Conservation (phyloP, 2,888 invertebrate species). For the Caenorhabditis afra region DNA sequence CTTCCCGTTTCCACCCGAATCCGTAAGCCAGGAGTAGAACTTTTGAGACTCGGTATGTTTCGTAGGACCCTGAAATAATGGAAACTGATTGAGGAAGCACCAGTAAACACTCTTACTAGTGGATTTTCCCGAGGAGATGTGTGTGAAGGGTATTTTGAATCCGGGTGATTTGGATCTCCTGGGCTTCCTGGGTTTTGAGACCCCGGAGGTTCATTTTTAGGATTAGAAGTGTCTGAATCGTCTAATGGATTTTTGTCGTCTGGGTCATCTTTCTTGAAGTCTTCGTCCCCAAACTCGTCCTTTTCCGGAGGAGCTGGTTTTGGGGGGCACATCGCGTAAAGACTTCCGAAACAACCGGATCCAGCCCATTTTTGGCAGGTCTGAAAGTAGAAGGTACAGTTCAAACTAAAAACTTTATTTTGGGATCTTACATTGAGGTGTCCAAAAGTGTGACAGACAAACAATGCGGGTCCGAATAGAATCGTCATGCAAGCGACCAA, state of each 20-base stretch:
- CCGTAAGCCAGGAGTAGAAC: constrained; percentile 64
- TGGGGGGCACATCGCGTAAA: constrained; percentile 67
- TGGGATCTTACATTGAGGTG: constrained; percentile 59
- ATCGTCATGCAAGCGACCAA: constrained; percentile 43
- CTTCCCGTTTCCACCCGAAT: constrained; percentile 11
- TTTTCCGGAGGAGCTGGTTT: constrained; percentile 40
- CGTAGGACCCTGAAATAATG: constrained; percentile 28
- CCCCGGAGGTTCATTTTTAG: not conserved
- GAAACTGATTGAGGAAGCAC: too few species aligned
- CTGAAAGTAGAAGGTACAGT: constrained; percentile 48
- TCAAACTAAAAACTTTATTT: too few species aligned
- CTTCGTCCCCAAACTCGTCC: constrained; percentile 35
- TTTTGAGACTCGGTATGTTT: constrained; percentile 62
- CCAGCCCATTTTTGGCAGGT: constrained; percentile 66
- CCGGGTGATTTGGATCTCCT: not conserved
- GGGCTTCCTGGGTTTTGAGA: not conserved
- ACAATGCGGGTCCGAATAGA: constrained; percentile 65
- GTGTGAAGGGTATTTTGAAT: not conserved
- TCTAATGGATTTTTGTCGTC: constrained; percentile 21
- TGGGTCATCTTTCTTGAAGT: constrained; percentile 23
- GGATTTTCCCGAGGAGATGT: not conserved
- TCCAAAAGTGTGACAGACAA: constrained; percentile 67
- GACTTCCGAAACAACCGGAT: constrained; percentile 47
- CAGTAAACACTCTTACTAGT: too few species aligned
- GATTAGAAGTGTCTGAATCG: not conserved